These are phyloP conservation scores for Rhipidura dahli DNA, from an alignment of 2,113 vertebrate species.

Conservation along the genomic window DNA sequence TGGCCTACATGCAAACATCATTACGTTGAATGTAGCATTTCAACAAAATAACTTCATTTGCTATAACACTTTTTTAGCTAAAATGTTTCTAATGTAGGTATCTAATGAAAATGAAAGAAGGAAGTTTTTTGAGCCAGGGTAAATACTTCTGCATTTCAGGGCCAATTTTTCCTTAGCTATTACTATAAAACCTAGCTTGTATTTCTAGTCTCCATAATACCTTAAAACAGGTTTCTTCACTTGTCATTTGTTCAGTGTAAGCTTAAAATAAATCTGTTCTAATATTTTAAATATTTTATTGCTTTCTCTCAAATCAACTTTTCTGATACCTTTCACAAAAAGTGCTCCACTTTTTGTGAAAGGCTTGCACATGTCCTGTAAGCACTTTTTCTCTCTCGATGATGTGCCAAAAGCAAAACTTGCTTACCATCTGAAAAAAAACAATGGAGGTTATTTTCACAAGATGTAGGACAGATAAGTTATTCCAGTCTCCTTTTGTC, in stretches of 20 bases:
- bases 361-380: rapidly evolving
- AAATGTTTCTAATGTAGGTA: neutral
- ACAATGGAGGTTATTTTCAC: neutral
- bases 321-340: neutral
- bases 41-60: neutral
- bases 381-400: neutral
- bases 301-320: neutral
- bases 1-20: neutral
- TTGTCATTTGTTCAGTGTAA: neutral
- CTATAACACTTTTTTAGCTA: neutral
- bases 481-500: neutral
- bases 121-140: neutral
- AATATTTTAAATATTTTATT: neutral
- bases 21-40: neutral
- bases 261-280: neutral
- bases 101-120: neutral
- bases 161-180: neutral
- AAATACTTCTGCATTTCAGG: neutral
- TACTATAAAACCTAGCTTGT: neutral
- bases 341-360: too few species aligned
- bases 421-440: neutral
- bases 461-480: neutral
- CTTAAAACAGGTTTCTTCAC: neutral
- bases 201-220: neutral
- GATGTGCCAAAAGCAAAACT: neutral